Evolutionary conservation across 1,140 invertebrate genomes (phyloP).

Genomic region (Anastrepha obliqua): DNA sequence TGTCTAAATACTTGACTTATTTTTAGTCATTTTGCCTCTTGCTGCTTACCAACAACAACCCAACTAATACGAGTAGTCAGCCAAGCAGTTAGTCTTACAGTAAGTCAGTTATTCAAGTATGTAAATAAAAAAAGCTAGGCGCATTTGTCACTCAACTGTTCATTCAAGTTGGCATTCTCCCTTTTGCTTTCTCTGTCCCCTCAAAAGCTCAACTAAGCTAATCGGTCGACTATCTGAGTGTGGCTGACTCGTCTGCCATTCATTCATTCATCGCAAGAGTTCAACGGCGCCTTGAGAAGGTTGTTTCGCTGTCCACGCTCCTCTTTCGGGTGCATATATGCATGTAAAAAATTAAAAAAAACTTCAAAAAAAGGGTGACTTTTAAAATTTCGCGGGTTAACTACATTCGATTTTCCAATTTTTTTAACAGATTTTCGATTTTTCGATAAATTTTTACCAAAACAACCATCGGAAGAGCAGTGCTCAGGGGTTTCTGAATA

Average conservation of each 20-base stretch:
- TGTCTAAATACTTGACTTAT: slow-evolving; percentile 20
- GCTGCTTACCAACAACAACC: background rate
- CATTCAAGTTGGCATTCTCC: background rate
- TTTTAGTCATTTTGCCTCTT: background rate
- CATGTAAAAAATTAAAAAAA: background rate
- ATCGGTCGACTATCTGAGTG: background rate
- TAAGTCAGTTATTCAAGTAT: slow-evolving; percentile 23
- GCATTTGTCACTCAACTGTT: slow-evolving; percentile 35
- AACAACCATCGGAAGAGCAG: no score
- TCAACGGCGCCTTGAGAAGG: slow-evolving; percentile 49
- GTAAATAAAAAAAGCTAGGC: slow-evolving; percentile 41
- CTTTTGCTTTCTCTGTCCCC: background rate
- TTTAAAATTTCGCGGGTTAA: no score
- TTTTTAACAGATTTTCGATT: no score
- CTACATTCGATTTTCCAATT: no score
- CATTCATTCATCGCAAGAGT: slow-evolving; percentile 35
- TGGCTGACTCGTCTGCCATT: background rate
- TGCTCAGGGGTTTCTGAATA: no score
- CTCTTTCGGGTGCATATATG: background rate
- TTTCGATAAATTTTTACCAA: no score
- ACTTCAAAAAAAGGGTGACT: background rate
- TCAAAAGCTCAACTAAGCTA: background rate
- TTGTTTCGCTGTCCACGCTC: background rate
- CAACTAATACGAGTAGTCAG: background rate
- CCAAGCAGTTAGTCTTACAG: background rate